Evolutionary conservation across 1,140 invertebrate genomes (phyloP).

Genomic region (Heliconius melpomene): DNA sequence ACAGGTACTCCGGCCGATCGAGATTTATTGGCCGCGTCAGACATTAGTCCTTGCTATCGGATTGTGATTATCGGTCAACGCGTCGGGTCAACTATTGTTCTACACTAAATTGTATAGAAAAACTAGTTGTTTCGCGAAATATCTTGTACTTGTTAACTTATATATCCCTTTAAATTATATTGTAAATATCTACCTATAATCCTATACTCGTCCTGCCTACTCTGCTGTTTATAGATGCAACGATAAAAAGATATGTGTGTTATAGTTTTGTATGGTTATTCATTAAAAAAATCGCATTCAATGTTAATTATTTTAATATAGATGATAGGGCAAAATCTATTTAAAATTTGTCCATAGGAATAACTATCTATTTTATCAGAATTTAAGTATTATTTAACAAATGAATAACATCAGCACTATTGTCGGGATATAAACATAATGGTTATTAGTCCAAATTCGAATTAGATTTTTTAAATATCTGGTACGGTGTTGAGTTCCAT

Average conservation of each 20-base stretch:
- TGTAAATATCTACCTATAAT: neutral
- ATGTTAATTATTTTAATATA: too few species aligned
- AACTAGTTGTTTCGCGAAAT: slow-evolving; percentile 11
- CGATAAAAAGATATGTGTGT: neutral
- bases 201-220: neutral
- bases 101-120: slow-evolving; percentile 29
- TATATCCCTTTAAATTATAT: neutral
- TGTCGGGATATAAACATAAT: too few species aligned
- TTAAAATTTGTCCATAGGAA: too few species aligned
- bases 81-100: slow-evolving; percentile 57
- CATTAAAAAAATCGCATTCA: too few species aligned
- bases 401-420: too few species aligned
- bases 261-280: too few species aligned
- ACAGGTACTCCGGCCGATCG: slow-evolving; percentile 50
- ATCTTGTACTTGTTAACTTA: neutral
- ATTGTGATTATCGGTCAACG: slow-evolving; percentile 59
- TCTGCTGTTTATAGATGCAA: neutral
- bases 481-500: too few species aligned
- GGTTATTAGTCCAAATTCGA: too few species aligned
- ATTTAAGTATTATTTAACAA: too few species aligned
- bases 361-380: too few species aligned
- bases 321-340: too few species aligned
- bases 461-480: too few species aligned
- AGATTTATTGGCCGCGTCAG: slow-evolving; percentile 58
- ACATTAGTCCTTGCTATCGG: slow-evolving; percentile 59